A percentile compares a stretch with the other conserved stretches of the same genome.
phyloP scores from a whole-genome alignment of 2,797 vertebrate species.

The Buceros bicornis region DNA sequence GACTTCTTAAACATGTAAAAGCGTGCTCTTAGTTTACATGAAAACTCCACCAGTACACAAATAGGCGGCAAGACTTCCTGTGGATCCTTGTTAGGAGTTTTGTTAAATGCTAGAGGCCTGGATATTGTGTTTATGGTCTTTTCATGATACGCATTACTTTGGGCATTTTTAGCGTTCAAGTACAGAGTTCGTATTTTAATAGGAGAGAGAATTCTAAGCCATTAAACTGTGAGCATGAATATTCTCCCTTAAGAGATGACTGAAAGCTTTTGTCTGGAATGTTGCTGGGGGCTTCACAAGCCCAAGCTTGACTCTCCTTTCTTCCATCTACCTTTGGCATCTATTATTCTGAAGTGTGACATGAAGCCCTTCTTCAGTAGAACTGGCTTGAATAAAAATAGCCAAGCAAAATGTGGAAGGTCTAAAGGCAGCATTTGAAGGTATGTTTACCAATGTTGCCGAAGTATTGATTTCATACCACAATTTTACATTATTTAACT shows the following conservation, averaged over 20 bases:
- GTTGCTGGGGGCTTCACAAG: conserved; percentile 44
- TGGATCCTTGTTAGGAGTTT: neutral
- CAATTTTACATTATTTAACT: neutral
- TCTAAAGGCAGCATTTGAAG: neutral
- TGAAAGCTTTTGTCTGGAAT: conserved; percentile 55
- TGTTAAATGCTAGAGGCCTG: neutral
- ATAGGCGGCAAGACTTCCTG: neutral
- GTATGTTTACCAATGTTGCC: neutral
- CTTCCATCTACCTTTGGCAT: neutral
- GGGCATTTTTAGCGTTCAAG: neutral
- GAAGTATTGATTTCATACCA: neutral
- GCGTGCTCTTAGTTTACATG: rapidly evolving
- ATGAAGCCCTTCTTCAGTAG: neutral
- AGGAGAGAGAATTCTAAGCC: neutral
- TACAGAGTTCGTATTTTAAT: neutral
- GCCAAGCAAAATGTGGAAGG: neutral
- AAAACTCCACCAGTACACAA: neutral
- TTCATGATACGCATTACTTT: neutral
- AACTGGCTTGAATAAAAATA: neutral
- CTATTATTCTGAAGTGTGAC: neutral
- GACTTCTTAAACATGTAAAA: neutral
- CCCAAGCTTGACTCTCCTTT: conserved; percentile 12
- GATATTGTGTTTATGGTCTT: neutral
- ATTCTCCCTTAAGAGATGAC: neutral
- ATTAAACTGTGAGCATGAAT: neutral